Base-by-base conservation (phyloP, 1,140 invertebrate species). In the Mizuhopecten yessoensis region DNA sequence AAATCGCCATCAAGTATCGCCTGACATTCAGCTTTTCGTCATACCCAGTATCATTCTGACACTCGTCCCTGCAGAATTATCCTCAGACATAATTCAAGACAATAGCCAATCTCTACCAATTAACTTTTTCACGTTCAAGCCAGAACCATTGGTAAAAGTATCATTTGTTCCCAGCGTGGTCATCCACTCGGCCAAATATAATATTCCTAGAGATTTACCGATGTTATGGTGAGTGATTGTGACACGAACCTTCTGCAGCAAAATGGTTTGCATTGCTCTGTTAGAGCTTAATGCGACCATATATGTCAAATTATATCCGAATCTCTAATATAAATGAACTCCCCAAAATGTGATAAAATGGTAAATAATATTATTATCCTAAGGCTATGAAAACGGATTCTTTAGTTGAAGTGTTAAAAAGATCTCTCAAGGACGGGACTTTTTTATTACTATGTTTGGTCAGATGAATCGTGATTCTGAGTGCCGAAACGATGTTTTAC, bases 121-220 rank as follows among this genome's bases (percentile, higher is more conserved):
- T 75, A 75, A 75, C 57, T 75, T 75, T 75, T 75, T 75, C 57
- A 75, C n/a, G 57, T 75, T 75, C 57, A 75, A 75, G n/a, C 57
- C 23, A 75, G 57, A 75, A 75, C 29, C 57, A 75, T 75, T 75
- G 23, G 0, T 75, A 9, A n/a, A 29, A 75, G 57, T 75, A 29
- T 75, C 57, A 75, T 75, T 29, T 29, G 57, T 29, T 75, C 57
- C 57, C 57, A 75, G 20, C 23, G 57, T 75, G 57, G 57, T 75
- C 57, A 75, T 75, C 57, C 23, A 75, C 57, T n/a, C 57, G 57
- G 29, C 57, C 57, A 75, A 75, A 75, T 75, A 75, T 75, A 75
- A 75, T 75, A 75, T 75, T 75, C 57, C 29, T 29, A 29, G 57
- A 75, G 17, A 75, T 75, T 75, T 75, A 75, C 57, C 57, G 29